Evolutionary conservation across 2,888 invertebrate species (phyloP), one percentile per base, ranked within the genome.

Genomic region (Yponomeuta evonymella): DNA sequence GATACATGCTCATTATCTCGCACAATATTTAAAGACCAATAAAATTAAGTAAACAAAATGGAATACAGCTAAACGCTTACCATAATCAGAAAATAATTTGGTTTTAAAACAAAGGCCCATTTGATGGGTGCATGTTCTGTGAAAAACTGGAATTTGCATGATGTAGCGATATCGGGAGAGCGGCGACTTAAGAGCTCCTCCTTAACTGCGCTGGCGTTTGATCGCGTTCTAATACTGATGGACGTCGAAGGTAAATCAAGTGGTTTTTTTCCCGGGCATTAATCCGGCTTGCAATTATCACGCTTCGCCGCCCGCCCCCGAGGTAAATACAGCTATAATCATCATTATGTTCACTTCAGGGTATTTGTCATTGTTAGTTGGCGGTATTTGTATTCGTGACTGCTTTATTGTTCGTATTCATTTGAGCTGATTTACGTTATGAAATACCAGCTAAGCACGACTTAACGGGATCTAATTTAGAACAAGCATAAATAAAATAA

Each of bases 171-270:
- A 58, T 58, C 51, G 15, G 51, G 3, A 15, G 5, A 15, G 5
- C 9, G 51, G 15, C 15, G 51, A 15, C 8, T 58, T 15, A 58
- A 58, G 51, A 15, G 51, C 51, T 58, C 12, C 15, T 15, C 15
- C 15, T 58, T 15, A 58, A 15, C 51, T 58, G 51, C 12, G 15
- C 12, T 30, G 8, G 29, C 6, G 73, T 74, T 71, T 73, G 74
- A 74, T 71, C 71, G 63, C 69, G 48, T 15, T 64, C 48, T 85
- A 85, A 84, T 81, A 79, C 80, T 81, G 80, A 85, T 81, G 76
- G 79, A 86, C 84, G 80, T 79, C 75, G 73, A 73, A 80, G 79
- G 81, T 85, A 84, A 86, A 84, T 84, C 83, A 82, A 79, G 77
- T 76, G 78, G 73, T 74, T 77, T 79, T 83, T 82, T 80, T 78